Percentiles rank a stretch among this genome's conserved stretches.
Evolutionary conservation across 2,113 vertebrate species (phyloP).

Genomic region (Aldabrachelys gigantea): DNA sequence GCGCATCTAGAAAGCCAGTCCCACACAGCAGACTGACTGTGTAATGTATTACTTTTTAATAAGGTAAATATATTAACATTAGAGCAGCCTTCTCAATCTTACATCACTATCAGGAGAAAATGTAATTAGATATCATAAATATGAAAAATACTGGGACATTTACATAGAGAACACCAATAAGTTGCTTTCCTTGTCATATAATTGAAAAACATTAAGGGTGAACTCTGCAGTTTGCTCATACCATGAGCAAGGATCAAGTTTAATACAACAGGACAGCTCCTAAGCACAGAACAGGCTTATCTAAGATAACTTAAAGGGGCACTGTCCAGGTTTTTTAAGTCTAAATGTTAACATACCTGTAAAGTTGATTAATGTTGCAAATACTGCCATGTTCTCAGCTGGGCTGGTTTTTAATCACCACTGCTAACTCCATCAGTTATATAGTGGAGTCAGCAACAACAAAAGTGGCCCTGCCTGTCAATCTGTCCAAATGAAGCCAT

Average conservation of each 20-base stretch:
- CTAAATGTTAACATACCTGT: constrained; percentile 49
- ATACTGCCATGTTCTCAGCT: neutral
- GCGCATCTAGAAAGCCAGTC: constrained; percentile 59
- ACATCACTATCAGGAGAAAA: constrained; percentile 66
- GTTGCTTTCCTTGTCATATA: constrained; percentile 67
- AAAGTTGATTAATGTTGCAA: constrained; percentile 44
- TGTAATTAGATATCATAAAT: constrained; percentile 77
- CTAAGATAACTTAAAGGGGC: constrained; percentile 57
- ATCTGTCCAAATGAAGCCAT: constrained; percentile 64
- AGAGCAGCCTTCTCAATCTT: constrained; percentile 66
- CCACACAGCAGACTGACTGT: constrained; percentile 42
- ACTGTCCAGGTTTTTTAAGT: constrained; percentile 36
- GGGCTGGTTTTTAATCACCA: constrained; percentile 52
- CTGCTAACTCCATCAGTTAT: constrained; percentile 40
- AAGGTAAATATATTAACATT: constrained; percentile 76
- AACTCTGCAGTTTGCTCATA: neutral
- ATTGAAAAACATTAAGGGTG: constrained; percentile 62
- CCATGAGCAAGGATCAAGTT: constrained; percentile 30
- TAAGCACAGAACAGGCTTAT: constrained; percentile 44
- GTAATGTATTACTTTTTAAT: constrained; percentile 74
- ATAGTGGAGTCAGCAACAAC: constrained; percentile 52
- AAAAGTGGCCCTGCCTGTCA: constrained; percentile 60
- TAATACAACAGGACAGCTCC: constrained; percentile 54
- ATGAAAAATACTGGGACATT: constrained; percentile 71
- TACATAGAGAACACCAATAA: constrained; percentile 52